A percentile compares a stretch with the other conserved stretches of the same genome.
phyloP scores from a whole-genome alignment of 2,797 vertebrate genomes.

The Synaphobranchus kaupii region DNA sequence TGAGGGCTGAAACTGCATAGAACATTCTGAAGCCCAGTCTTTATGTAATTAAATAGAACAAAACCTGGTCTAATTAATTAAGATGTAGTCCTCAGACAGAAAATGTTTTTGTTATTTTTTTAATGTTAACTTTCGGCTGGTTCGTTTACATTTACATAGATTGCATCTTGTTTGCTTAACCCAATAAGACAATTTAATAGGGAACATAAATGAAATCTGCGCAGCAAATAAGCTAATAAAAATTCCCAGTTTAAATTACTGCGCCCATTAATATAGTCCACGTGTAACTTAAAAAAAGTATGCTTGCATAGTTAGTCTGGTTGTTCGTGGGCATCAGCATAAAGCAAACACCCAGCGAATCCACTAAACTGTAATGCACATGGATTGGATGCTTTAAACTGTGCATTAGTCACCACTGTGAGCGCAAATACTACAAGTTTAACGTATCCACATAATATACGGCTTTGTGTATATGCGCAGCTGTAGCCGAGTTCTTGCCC shows the following conservation, averaged over 20 bases:
- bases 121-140: background rate
- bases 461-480: background rate
- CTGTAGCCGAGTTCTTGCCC: background rate
- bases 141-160: background rate
- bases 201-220: background rate
- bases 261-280: background rate
- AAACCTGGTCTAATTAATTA: no score
- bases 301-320: background rate
- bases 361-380: background rate
- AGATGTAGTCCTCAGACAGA: no score
- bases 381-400: background rate
- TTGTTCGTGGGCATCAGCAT: background rate
- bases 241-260: background rate
- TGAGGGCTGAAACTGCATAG: no score
- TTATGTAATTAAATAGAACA: no score
- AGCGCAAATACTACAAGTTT: background rate
- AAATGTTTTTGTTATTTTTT: background rate
- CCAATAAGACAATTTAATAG: background rate
- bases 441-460: background rate
- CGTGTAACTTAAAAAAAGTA: conserved; percentile 28
- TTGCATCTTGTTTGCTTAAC: background rate
- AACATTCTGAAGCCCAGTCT: no score
- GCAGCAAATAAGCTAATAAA: background rate
- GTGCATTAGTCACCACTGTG: background rate
- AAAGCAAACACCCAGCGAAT: background rate